A percentile compares a stretch with the other conserved stretches of the same genome.
Evolutionary conservation across 2,113 vertebrate species (phyloP).

Genomic region (Serilophus lunatus): DNA sequence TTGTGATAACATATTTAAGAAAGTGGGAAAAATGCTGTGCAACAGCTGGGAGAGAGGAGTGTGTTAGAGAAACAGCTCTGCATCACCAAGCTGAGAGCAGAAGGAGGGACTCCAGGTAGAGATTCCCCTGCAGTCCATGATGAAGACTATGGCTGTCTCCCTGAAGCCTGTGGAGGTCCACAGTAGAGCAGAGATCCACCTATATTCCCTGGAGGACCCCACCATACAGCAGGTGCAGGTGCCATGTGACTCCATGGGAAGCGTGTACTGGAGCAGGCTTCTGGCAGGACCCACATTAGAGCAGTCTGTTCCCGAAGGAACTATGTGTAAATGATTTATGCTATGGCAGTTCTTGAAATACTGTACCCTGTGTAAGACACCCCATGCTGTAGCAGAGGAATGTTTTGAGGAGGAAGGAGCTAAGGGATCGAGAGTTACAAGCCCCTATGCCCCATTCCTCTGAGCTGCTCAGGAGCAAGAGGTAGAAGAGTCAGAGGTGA

Average conservation of each 20-base stretch:
- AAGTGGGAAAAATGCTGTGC: rapidly evolving
- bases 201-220: rapidly evolving
- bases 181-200: background rate
- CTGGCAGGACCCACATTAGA: background rate
- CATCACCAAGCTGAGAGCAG: background rate
- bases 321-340: background rate
- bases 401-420: background rate
- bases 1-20: background rate
- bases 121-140: background rate
- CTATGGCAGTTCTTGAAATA: background rate
- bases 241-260: rapidly evolving
- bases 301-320: background rate
- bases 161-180: background rate
- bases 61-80: too few relatives aligned
- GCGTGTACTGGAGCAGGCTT: background rate
- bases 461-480: rapidly evolving
- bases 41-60: background rate
- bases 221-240: rapidly evolving
- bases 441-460: rapidly evolving
- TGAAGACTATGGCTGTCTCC: background rate
- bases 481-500: background rate
- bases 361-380: background rate
- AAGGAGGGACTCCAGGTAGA: background rate
- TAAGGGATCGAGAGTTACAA: background rate
- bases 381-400: background rate